Conservation (phyloP, 2,797 vertebrate species). For the Pangasius larnaudii region DNA sequence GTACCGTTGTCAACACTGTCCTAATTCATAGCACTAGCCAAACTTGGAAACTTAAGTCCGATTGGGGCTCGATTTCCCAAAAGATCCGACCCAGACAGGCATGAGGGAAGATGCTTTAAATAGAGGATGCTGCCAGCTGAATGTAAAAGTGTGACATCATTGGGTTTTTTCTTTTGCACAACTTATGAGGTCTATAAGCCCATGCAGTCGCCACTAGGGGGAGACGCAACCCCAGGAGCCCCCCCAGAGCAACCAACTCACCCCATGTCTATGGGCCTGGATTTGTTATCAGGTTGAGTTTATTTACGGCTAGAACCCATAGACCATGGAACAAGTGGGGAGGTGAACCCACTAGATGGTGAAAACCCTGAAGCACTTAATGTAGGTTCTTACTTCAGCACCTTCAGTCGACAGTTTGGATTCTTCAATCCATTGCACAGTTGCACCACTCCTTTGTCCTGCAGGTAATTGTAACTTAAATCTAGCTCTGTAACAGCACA, state of each 20-base stretch:
- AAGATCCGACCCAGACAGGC: neutral
- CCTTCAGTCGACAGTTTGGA: neutral
- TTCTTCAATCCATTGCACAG: neutral
- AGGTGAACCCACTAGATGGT: neutral
- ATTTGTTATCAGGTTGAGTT: neutral
- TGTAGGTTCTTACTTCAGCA: slow-evolving; percentile 15
- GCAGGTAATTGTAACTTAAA: neutral
- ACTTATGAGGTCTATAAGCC: neutral
- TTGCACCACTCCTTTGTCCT: slow-evolving; percentile 2
- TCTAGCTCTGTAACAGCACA: slow-evolving; percentile 3
- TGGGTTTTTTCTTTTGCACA: too few species aligned
- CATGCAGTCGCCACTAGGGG: neutral
- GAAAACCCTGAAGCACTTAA: neutral
- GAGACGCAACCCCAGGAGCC: neutral
- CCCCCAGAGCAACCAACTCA: neutral
- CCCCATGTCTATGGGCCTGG: neutral
- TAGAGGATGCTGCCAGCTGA: neutral
- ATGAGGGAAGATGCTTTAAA: neutral
- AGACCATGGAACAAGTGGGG: neutral
- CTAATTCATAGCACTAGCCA: neutral
- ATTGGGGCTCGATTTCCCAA: neutral
- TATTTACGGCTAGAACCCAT: neutral
- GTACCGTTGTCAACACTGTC: neutral
- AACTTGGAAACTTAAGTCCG: neutral
- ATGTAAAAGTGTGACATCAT: neutral